Conservation (phyloP, 2,797 vertebrate genomes). For the Lepidocolaptes lacrymiger region DNA sequence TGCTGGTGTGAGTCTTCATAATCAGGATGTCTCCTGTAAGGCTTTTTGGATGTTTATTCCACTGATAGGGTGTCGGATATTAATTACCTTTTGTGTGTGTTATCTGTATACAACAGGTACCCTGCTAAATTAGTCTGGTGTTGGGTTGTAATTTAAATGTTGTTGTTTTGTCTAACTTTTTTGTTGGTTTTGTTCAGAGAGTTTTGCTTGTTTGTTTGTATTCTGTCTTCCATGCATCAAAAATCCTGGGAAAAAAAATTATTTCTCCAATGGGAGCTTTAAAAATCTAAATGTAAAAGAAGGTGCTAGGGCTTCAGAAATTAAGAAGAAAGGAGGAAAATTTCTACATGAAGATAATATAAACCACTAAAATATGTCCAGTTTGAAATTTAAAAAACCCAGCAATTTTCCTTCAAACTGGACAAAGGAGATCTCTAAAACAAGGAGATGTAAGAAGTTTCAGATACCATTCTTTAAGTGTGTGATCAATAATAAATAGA, state of each 20-base stretch:
- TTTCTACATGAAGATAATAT: background rate
- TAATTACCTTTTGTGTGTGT: too few species aligned
- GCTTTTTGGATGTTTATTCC: too few species aligned
- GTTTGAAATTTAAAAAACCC: background rate
- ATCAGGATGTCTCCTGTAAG: too few species aligned
- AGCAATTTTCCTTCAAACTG: background rate
- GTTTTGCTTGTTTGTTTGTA: background rate
- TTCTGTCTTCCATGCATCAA: background rate
- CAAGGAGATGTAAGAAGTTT: background rate
- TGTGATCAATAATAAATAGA: background rate
- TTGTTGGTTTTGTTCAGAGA: background rate
- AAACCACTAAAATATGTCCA: background rate
- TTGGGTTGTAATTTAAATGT: background rate
- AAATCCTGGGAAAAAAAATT: background rate
- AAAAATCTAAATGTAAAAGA: background rate
- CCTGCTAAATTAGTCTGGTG: background rate
- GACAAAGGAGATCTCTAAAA: background rate
- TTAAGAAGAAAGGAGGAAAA: background rate
- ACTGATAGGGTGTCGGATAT: too few species aligned
- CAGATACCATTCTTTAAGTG: background rate
- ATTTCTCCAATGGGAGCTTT: background rate
- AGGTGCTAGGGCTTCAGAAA: background rate
- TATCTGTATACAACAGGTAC: too few species aligned
- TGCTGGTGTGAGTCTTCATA: too few species aligned
- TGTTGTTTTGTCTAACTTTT: background rate